Evolutionary conservation across 2,888 invertebrate genomes (phyloP).

Genomic region (Acanthosepion esculentum): DNA sequence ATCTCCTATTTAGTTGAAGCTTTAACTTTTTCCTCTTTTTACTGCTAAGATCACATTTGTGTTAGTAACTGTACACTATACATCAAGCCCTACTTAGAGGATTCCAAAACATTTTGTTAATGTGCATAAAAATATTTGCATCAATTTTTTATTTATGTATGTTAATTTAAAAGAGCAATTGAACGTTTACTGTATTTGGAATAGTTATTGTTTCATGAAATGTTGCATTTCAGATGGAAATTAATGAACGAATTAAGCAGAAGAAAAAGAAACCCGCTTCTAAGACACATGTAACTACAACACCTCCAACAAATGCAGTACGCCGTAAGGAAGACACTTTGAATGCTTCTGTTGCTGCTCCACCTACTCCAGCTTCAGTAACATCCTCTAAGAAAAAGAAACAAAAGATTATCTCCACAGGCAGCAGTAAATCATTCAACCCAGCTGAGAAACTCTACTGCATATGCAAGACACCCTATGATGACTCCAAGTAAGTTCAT

Average conservation of each 20-base stretch:
- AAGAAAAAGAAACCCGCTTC: slow-evolving; percentile 54
- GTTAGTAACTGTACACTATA: no score
- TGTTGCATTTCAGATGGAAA: slow-evolving; percentile 60
- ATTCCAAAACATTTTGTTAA: no score
- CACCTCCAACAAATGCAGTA: slow-evolving; percentile 51
- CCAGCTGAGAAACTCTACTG: slow-evolving; percentile 81
- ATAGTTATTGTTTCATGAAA: neutral
- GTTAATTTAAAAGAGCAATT: neutral
- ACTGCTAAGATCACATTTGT: no score
- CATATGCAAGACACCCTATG: slow-evolving; percentile 93
- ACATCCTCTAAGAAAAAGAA: slow-evolving; percentile 65
- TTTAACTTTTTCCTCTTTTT: no score
- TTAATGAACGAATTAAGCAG: slow-evolving; percentile 60
- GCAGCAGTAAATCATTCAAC: slow-evolving; percentile 57
- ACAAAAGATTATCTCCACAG: slow-evolving; percentile 69
- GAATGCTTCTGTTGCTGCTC: slow-evolving; percentile 45
- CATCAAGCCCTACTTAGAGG: no score
- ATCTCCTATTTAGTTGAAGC: no score
- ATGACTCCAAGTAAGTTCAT: slow-evolving; percentile 88
- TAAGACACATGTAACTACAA: slow-evolving; percentile 43
- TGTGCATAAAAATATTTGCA: no score
- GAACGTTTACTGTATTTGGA: neutral
- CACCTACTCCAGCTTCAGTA: slow-evolving; percentile 42
- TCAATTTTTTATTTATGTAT: no score
- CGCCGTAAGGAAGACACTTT: slow-evolving; percentile 48